These are phyloP conservation scores for Acropora tenuis DNA, from an alignment of 64 coral and sea anemone species.

Conservation along the genomic window DNA sequence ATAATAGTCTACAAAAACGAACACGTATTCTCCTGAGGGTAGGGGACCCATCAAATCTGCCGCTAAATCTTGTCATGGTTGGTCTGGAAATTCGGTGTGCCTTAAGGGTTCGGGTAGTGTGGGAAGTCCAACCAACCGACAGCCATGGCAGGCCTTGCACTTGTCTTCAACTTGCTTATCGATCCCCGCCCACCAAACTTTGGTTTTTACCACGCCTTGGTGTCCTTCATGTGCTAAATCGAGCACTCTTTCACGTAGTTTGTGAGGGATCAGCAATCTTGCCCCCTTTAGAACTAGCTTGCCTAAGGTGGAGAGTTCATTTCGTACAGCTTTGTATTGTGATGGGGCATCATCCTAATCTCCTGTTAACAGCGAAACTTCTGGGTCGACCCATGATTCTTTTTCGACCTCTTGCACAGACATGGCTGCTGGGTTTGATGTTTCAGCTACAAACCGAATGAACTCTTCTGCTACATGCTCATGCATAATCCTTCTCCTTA, in stretches of 20 bases:
- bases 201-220: too few relatives aligned
- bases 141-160: not conserved
- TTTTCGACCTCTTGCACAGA: conserved; percentile 15
- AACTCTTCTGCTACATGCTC: too few relatives aligned
- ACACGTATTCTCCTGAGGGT: conserved; percentile 43
- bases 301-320: conserved; percentile 26
- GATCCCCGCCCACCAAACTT: too few relatives aligned
- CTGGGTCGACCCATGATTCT: conserved; percentile 20
- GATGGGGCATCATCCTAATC: conserved; percentile 29
- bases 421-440: conserved; percentile 4
- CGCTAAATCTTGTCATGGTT: conserved; percentile 57
- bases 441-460: conserved; percentile 30
- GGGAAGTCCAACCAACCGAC: conserved; percentile 44
- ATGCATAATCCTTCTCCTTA: too few relatives aligned
- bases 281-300: conserved; percentile 34
- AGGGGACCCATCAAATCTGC: conserved; percentile 44
- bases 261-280: not conserved
- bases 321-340: conserved; percentile 38
- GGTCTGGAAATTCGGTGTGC: conserved; percentile 38
- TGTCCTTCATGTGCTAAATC: too few relatives aligned
- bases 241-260: too few relatives aligned
- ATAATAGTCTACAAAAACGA: conserved; percentile 42
- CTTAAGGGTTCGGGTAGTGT: conserved; percentile 35
- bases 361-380: conserved; percentile 18
- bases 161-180: too few relatives aligned